Conservation (phyloP, 2,797 vertebrate genomes). For the Neopelma chrysocephalum region DNA sequence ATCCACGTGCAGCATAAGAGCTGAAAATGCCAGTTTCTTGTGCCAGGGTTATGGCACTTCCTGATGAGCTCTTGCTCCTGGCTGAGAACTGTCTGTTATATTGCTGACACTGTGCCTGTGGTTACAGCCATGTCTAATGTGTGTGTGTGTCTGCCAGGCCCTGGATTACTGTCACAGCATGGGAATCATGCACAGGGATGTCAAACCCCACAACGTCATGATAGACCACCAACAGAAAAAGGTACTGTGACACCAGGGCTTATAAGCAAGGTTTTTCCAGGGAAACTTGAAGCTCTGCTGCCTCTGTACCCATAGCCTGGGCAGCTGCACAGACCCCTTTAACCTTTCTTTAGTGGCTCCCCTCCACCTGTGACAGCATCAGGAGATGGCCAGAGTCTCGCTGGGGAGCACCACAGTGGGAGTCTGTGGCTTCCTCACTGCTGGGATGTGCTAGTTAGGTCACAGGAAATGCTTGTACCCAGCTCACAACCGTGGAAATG, state of each 20-base stretch:
- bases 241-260: conserved; percentile 73
- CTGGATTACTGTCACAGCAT: conserved; percentile 99
- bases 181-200: conserved; percentile 99
- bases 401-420: not conserved
- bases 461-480: not conserved
- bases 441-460: not conserved
- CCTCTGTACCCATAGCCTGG: not conserved
- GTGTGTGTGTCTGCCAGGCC: conserved; percentile 78
- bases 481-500: not conserved
- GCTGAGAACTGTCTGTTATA: not conserved
- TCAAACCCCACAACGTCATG: conserved; percentile 99
- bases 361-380: not conserved
- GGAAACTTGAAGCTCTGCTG: not conserved
- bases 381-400: not conserved
- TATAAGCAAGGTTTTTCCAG: not conserved
- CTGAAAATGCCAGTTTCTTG: not conserved
- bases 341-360: not conserved
- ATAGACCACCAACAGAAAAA: conserved; percentile 98
- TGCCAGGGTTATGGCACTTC: not conserved
- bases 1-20: not conserved
- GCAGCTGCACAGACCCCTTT: not conserved
- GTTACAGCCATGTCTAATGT: not conserved
- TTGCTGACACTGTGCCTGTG: not conserved
- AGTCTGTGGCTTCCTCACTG: not conserved
- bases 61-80: not conserved